Conservation (phyloP, 2,888 invertebrate genomes). For the Eristalis pertinax region DNA sequence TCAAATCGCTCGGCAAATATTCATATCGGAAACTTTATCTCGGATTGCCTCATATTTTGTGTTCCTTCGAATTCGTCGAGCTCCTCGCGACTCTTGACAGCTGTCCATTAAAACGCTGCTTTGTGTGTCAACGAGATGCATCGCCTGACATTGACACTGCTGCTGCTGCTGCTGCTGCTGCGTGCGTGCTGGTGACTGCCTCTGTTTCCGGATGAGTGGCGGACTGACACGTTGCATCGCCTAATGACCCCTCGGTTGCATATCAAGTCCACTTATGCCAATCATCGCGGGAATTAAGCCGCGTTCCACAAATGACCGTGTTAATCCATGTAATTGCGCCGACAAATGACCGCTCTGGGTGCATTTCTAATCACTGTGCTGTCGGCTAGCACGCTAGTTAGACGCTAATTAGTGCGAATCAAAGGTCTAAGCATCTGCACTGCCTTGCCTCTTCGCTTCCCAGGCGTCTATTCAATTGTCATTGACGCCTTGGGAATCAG, state of each 20-base stretch:
- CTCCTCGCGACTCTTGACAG: neutral
- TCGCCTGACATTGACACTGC: neutral
- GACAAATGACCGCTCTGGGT: constrained; percentile 8
- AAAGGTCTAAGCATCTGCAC: neutral
- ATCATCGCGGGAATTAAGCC: neutral
- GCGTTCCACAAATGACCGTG: constrained; percentile 8
- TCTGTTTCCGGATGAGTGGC: no score
- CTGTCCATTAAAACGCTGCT: neutral
- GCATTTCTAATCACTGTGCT: neutral
- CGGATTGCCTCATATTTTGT: no score
- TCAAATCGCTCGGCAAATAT: neutral
- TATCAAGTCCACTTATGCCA: neutral
- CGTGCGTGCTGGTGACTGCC: neutral
- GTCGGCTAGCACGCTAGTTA: neutral
- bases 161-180: no score
- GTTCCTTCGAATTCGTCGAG: neutral
- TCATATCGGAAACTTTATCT: neutral
- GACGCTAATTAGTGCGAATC: neutral
- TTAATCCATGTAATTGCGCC: constrained; percentile 17
- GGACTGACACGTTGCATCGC: neutral
- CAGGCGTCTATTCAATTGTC: neutral
- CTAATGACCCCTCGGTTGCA: neutral
- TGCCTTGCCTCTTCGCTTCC: neutral
- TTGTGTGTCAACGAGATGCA: neutral
- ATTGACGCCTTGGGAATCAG: neutral